phyloP scores from a whole-genome alignment of 2,888 invertebrate species.

The Drosophila formosana region DNA sequence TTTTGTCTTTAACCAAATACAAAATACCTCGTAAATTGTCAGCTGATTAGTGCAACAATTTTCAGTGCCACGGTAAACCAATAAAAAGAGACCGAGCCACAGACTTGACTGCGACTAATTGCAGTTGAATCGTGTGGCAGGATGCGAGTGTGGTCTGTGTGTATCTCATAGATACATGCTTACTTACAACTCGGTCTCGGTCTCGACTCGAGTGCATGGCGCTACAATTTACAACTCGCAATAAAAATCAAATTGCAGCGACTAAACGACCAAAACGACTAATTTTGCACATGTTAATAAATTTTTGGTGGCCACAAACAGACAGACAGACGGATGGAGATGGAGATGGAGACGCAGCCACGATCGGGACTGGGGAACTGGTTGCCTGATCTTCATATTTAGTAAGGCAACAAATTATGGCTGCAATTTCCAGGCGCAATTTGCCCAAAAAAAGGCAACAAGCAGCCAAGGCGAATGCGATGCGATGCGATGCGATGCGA shows the following conservation, averaged over 20 bases:
- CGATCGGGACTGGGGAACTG: constrained; percentile 12
- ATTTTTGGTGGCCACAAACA: constrained; percentile 43
- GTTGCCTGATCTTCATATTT: constrained; percentile 76
- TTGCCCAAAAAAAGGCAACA: constrained; percentile 64
- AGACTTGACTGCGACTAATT: constrained; percentile 41
- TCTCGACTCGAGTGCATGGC: constrained; percentile 38
- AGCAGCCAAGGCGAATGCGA: constrained; percentile 24
- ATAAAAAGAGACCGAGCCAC: constrained; percentile 44
- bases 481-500: neutral
- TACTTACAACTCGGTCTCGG: neutral
- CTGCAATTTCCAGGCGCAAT: constrained; percentile 77
- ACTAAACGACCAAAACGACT: constrained; percentile 80
- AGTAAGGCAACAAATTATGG: constrained; percentile 76
- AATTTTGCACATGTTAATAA: constrained; percentile 80
- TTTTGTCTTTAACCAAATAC: constrained; percentile 55
- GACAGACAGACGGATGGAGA: constrained; percentile 2
- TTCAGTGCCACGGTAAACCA: constrained; percentile 58
- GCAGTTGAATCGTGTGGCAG: constrained; percentile 30
- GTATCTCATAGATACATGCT: constrained; percentile 62
- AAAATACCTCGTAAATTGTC: constrained; percentile 71
- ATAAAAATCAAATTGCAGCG: constrained; percentile 79
- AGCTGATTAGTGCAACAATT: constrained; percentile 77
- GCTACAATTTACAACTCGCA: constrained; percentile 61
- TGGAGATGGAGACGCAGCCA: constrained; percentile 12
- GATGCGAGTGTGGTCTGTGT: constrained; percentile 38